These are phyloP conservation scores for Carassius carassius DNA, from an alignment of 2,113 vertebrate genomes.

Conservation along the genomic window DNA sequence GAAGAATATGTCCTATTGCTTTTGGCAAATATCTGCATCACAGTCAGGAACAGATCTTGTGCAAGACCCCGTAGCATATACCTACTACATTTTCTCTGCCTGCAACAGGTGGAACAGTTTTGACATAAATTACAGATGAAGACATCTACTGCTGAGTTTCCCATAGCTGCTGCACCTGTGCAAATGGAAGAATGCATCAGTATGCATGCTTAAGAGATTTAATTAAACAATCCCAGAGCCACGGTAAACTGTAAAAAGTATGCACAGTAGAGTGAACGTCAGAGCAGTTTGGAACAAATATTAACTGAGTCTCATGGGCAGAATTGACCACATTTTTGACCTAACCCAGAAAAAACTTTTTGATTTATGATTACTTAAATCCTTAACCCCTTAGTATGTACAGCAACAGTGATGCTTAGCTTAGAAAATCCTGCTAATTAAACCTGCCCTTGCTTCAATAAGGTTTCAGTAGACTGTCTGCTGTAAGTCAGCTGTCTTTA, in stretches of 20 bases:
- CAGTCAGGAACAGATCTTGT: background rate
- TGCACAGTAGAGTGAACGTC: background rate
- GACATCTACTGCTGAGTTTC: background rate
- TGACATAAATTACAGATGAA: background rate
- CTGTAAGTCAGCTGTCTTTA: background rate
- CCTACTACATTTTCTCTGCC: background rate
- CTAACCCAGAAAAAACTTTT: background rate
- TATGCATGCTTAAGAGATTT: background rate
- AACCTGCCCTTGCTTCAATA: background rate
- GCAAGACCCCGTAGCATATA: background rate
- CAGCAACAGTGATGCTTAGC: background rate
- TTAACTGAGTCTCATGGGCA: background rate
- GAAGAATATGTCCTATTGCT: background rate
- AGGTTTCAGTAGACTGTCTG: background rate
- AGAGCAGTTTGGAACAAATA: conserved; percentile 8
- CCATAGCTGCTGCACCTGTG: conserved; percentile 21
- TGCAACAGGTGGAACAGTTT: conserved; percentile 6
- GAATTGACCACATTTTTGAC: conserved; percentile 19
- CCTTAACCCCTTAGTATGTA: conserved; percentile 25
- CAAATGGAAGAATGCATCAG: conserved; percentile 28
- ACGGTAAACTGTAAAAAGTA: background rate
- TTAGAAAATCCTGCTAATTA: background rate
- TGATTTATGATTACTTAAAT: background rate
- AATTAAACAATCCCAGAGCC: background rate
- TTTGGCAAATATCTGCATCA: background rate